Evolutionary conservation across 2,113 vertebrate genomes (phyloP).

Genomic region (Lepisosteus oculatus): DNA sequence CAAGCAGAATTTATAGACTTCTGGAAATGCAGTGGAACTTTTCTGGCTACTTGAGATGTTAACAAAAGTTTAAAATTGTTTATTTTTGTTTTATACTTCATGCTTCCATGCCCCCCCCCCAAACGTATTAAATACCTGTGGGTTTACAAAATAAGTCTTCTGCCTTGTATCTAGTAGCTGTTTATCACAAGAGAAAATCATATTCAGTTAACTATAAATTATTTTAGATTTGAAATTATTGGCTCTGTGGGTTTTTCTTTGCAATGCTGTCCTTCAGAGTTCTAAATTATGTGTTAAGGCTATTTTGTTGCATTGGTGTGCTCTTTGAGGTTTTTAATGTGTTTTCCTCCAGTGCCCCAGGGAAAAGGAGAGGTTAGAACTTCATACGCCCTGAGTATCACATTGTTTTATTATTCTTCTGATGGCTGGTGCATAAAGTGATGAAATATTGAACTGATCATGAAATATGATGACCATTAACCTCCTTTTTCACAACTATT

Average conservation of each 20-base stretch:
- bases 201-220: conserved; percentile 65
- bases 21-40: not conserved
- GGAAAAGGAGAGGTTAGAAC: conserved; percentile 70
- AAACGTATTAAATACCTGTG: conserved; percentile 18
- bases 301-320: conserved; percentile 70
- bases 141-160: conserved; percentile 12
- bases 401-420: conserved; percentile 77
- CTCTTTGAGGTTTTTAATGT: conserved; percentile 69
- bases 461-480: conserved; percentile 71
- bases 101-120: not conserved
- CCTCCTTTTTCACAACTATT: conserved; percentile 62
- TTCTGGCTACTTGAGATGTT: conserved; percentile 7
- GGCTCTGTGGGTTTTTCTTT: conserved; percentile 51
- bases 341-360: conserved; percentile 67
- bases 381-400: conserved; percentile 73
- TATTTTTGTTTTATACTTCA: conserved; percentile 17
- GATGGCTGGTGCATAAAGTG: conserved; percentile 66
- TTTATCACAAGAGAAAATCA: conserved; percentile 46
- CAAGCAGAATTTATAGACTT: not conserved
- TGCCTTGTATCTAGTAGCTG: conserved; percentile 2
- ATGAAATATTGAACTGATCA: conserved; percentile 81
- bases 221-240: conserved; percentile 68
- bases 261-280: conserved; percentile 62
- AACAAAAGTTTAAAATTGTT: conserved; percentile 15
- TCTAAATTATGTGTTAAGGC: conserved; percentile 65